These are phyloP conservation scores for Gymnoscopelus braueri DNA, from an alignment of 2,797 vertebrate species.

Conservation along the genomic window DNA sequence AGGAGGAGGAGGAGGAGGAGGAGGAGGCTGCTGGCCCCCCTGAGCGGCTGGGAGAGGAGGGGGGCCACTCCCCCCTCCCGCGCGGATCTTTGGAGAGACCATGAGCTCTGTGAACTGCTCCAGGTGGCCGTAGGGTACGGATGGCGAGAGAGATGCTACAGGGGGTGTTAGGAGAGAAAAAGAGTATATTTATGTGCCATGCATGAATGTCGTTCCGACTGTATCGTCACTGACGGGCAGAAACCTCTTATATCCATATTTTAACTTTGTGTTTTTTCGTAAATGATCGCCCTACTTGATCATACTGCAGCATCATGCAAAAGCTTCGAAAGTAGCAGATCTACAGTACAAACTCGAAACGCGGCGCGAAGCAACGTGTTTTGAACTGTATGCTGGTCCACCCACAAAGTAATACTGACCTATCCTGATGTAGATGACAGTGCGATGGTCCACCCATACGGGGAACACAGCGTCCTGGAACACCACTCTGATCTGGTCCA, in stretches of 20 bases:
- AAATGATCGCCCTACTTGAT: too few relatives aligned
- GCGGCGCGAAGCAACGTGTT: too few relatives aligned
- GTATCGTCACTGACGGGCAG: too few relatives aligned
- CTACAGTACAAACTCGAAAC: too few relatives aligned
- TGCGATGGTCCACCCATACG: conserved; percentile 94
- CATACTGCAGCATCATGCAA: too few relatives aligned
- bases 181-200: not conserved
- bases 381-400: too few relatives aligned
- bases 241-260: too few relatives aligned
- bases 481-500: conserved; percentile 95
- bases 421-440: conserved; percentile 88
- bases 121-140: conserved; percentile 87
- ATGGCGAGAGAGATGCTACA: conserved; percentile 86
- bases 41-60: conserved; percentile 10
- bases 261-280: too few relatives aligned
- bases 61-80: conserved; percentile 12
- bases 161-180: conserved; percentile 11
- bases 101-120: conserved; percentile 90
- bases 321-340: too few relatives aligned
- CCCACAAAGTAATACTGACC: conserved; percentile 76
- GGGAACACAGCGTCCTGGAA: conserved; percentile 90
- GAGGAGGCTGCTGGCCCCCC: conserved; percentile 30
- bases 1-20: too few relatives aligned
- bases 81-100: conserved; percentile 85
- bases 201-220: too few relatives aligned